These are phyloP conservation scores for Andrena haemorrhoa DNA, from an alignment of 2,888 invertebrate genomes.

Conservation along the genomic window DNA sequence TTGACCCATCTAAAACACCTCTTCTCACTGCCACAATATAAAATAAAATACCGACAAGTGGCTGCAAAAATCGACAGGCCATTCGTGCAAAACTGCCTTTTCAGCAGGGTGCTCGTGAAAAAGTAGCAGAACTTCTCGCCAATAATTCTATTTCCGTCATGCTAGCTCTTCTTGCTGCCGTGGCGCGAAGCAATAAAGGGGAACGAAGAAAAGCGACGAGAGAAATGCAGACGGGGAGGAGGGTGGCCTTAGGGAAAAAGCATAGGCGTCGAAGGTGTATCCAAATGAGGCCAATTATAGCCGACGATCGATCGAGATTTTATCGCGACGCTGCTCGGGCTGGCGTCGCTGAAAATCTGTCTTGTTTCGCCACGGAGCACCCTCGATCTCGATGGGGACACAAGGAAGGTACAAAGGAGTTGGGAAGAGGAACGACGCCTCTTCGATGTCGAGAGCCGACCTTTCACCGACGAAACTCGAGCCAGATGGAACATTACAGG, in stretches of 20 bases:
- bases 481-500: conserved; percentile 32
- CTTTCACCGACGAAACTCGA: conserved; percentile 50
- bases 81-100: not conserved
- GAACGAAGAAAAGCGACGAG: not conserved
- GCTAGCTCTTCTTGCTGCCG: conserved; percentile 33
- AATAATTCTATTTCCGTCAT: conserved; percentile 63
- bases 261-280: conserved; percentile 16
- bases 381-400: conserved; percentile 18
- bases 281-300: conserved; percentile 60
- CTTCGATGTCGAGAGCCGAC: conserved; percentile 36
- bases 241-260: not conserved
- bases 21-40: not conserved
- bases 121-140: conserved; percentile 35
- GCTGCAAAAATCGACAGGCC: not conserved
- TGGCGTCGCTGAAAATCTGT: conserved; percentile 26
- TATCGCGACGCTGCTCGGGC: conserved; percentile 40
- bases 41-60: not conserved
- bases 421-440: conserved; percentile 28
- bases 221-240: not conserved
- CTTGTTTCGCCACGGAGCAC: conserved; percentile 11
- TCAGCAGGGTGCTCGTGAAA: not conserved
- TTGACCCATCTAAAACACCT: too few species aligned
- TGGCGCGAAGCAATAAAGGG: conserved; percentile 22
- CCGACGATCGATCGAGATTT: conserved; percentile 56
- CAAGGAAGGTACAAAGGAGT: conserved; percentile 21